Conservation (phyloP, 1,140 invertebrate species). For the Lethrus apterus region DNA sequence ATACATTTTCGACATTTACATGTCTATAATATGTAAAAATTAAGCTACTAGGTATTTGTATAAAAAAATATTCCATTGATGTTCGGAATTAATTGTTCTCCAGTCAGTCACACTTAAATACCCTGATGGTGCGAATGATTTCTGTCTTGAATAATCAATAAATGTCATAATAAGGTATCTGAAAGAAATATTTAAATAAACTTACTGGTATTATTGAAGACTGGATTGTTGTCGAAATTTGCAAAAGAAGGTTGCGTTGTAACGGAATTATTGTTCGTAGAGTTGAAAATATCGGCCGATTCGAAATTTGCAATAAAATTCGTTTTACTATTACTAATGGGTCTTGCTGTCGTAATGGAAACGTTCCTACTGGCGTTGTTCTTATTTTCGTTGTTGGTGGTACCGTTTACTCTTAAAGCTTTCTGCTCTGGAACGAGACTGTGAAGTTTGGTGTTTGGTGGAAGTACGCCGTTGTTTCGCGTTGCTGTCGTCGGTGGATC, state of each 20-base stretch:
- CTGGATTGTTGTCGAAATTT: conserved; percentile 66
- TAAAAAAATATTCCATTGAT: too few species aligned
- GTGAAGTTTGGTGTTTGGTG: background rate
- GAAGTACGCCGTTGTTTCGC: conserved; percentile 9
- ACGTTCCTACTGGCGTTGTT: conserved; percentile 1
- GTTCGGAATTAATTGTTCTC: too few species aligned
- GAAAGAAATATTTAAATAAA: too few species aligned
- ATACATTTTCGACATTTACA: too few species aligned
- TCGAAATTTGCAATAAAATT: conserved; percentile 60
- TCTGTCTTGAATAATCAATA: too few species aligned
- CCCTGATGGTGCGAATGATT: too few species aligned
- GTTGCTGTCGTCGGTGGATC: conserved; percentile 7
- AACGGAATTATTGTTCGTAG: conserved; percentile 25
- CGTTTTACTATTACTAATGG: background rate
- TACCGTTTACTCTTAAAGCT: background rate
- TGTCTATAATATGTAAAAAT: too few species aligned
- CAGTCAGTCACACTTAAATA: too few species aligned
- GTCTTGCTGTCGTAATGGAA: conserved; percentile 8
- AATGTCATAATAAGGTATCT: too few species aligned
- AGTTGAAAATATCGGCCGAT: conserved; percentile 48
- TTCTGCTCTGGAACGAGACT: too few species aligned
- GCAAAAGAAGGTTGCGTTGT: conserved; percentile 48
- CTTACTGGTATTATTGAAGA: conserved; percentile 47
- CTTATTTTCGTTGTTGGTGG: conserved; percentile 2
- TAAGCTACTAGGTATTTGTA: too few species aligned